Evolutionary conservation across 2,113 vertebrate genomes (phyloP).

Genomic region (Nannobrachium achirus): DNA sequence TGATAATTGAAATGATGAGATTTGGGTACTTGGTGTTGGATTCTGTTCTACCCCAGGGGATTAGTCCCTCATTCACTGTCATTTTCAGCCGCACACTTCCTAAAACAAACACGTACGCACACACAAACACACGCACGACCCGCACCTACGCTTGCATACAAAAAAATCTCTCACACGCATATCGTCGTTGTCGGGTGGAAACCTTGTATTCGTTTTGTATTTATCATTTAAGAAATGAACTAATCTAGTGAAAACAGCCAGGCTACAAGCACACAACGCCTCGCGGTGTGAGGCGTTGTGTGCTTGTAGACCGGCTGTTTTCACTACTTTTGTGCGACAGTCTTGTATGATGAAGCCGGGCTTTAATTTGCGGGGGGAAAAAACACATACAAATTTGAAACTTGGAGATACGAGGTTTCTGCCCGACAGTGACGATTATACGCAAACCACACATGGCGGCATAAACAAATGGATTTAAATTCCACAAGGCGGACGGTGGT

Average conservation of each 20-base stretch:
- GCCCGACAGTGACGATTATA: too few species aligned
- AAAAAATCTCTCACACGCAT: not conserved
- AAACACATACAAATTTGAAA: too few species aligned
- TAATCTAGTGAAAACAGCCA: too few species aligned
- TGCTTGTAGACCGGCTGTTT: too few species aligned
- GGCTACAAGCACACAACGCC: constrained; percentile 26
- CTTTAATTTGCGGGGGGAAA: too few species aligned
- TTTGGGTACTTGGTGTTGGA: constrained; percentile 73
- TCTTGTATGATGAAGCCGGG: too few species aligned
- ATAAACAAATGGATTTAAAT: constrained; percentile 22
- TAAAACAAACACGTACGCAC: constrained; percentile 7
- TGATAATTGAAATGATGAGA: constrained; percentile 82
- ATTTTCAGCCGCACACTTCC: constrained; percentile 54
- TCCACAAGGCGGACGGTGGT: constrained; percentile 29
- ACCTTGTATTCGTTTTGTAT: too few species aligned
- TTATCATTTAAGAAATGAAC: too few species aligned
- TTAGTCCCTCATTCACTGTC: constrained; percentile 75
- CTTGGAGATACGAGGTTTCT: too few species aligned
- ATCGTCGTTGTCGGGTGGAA: too few species aligned
- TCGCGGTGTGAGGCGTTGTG: too few species aligned
- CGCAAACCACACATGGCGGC: constrained; percentile 14
- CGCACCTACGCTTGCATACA: constrained; percentile 21
- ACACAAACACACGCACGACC: constrained; percentile 27
- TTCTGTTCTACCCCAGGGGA: constrained; percentile 68
- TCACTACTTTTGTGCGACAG: too few species aligned